Percentiles rank a stretch among this genome's conserved stretches.
phyloP scores from a whole-genome alignment of 2,113 vertebrate genomes.

The Apaloderma vittatum region DNA sequence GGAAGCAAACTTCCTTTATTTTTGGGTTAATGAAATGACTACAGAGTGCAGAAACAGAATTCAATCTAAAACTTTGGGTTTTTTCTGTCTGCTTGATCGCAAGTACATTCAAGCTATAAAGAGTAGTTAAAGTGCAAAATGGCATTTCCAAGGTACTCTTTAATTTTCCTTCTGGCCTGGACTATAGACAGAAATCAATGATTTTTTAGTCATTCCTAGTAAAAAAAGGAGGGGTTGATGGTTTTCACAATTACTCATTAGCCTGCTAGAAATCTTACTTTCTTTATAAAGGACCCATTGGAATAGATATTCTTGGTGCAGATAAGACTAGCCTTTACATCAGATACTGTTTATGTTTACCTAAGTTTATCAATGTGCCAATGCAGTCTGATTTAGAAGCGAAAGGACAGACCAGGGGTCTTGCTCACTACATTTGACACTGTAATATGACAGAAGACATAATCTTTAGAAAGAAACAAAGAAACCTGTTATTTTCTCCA shows the following conservation, averaged over 20 bases:
- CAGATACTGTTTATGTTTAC: neutral
- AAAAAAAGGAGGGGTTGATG: neutral
- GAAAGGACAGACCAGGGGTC: neutral
- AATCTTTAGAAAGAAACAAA: neutral
- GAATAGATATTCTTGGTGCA: neutral
- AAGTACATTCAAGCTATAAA: neutral
- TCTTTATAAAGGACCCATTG: neutral
- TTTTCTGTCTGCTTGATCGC: neutral
- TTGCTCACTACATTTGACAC: neutral
- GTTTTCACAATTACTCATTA: neutral
- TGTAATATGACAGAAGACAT: neutral
- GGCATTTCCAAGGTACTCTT: neutral
- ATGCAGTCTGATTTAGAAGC: neutral
- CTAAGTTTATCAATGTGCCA: neutral
- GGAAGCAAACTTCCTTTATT: neutral
- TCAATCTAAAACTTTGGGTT: neutral
- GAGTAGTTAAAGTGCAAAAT: neutral
- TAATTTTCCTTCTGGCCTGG: neutral
- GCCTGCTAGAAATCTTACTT: neutral
- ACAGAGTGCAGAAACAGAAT: neutral
- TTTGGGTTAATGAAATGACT: neutral
- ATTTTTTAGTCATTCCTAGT: neutral
- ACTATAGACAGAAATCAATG: neutral
- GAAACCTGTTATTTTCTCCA: neutral
- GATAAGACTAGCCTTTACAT: neutral